A percentile compares a stretch with the other conserved stretches of the same genome.
Evolutionary conservation across 2,113 vertebrate species (phyloP).

Genomic region (Malurus elegans): DNA sequence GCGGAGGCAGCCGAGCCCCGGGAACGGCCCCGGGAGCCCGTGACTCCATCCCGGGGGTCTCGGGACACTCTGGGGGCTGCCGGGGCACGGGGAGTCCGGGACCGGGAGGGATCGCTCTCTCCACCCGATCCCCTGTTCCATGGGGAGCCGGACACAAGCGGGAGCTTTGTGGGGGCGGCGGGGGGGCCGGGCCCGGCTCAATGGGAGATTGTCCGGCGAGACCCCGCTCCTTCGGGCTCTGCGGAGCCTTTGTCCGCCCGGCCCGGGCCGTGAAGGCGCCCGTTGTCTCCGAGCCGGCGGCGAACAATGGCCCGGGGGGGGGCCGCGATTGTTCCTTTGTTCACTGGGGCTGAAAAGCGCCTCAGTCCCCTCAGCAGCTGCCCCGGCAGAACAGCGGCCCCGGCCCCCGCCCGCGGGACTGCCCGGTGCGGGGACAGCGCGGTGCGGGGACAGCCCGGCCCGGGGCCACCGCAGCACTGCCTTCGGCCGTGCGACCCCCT

Average conservation of each 20-base stretch:
- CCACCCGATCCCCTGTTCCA: neutral
- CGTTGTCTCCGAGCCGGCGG: neutral
- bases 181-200: neutral
- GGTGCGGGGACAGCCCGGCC: neutral
- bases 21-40: neutral
- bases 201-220: neutral
- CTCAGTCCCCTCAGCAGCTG: constrained; percentile 4
- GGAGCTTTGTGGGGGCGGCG: constrained; percentile 13
- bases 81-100: neutral
- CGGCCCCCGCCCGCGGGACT: neutral
- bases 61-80: neutral
- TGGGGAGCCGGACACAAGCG: neutral
- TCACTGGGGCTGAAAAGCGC: neutral
- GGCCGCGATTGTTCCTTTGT: constrained; percentile 3
- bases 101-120: neutral
- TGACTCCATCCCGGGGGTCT: neutral
- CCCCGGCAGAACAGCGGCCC: neutral
- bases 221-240: neutral
- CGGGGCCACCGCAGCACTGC: neutral
- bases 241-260: constrained; percentile 3
- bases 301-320: constrained; percentile 15
- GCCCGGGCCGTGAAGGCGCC: neutral
- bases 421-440: neutral
- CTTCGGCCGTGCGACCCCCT: neutral
- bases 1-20: neutral